Percentiles rank a stretch among this genome's conserved stretches.
phyloP scores from a whole-genome alignment of 1,140 invertebrate genomes.

The Drosophila nikananu region DNA sequence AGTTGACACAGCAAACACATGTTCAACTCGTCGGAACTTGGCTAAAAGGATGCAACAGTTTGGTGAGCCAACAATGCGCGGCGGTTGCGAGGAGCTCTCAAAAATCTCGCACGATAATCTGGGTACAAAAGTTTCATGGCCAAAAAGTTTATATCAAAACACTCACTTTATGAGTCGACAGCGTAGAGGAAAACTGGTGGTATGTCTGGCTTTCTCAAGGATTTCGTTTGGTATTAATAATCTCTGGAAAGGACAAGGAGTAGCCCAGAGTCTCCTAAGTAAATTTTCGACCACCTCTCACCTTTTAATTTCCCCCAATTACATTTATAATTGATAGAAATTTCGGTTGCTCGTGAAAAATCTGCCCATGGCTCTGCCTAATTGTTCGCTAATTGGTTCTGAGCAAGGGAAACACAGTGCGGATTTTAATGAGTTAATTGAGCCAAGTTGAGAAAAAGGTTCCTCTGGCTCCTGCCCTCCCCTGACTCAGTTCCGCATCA shows the following conservation, averaged over 20 bases:
- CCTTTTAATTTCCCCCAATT: slow-evolving; percentile 17
- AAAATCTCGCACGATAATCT: slow-evolving; percentile 40
- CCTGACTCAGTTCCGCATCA: background rate
- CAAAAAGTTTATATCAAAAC: slow-evolving; percentile 39
- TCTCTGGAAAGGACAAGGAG: background rate
- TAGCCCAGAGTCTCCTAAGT: background rate
- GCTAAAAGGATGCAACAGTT: slow-evolving; percentile 41
- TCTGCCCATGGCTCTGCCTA: slow-evolving; percentile 24
- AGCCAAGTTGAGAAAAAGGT: slow-evolving; percentile 18
- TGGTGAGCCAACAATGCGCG: slow-evolving; percentile 31
- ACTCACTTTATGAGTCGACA: slow-evolving; percentile 29
- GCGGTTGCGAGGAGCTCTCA: slow-evolving; percentile 14
- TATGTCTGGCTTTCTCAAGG: background rate
- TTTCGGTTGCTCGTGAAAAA: slow-evolving; percentile 33
- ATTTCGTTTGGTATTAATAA: background rate
- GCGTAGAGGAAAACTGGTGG: background rate
- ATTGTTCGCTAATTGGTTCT: slow-evolving; percentile 49
- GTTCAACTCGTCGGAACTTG: slow-evolving; percentile 11
- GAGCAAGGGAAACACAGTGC: slow-evolving; percentile 28
- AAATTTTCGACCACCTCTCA: slow-evolving; percentile 1
- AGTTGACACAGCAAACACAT: slow-evolving; percentile 42
- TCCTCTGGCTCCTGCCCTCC: too few relatives aligned
- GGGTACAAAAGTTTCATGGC: slow-evolving; percentile 29
- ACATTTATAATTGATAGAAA: slow-evolving; percentile 50
- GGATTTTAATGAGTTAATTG: slow-evolving; percentile 50